Conservation (phyloP, 2,113 vertebrate species). For the Daphoenositta chrysoptera region DNA sequence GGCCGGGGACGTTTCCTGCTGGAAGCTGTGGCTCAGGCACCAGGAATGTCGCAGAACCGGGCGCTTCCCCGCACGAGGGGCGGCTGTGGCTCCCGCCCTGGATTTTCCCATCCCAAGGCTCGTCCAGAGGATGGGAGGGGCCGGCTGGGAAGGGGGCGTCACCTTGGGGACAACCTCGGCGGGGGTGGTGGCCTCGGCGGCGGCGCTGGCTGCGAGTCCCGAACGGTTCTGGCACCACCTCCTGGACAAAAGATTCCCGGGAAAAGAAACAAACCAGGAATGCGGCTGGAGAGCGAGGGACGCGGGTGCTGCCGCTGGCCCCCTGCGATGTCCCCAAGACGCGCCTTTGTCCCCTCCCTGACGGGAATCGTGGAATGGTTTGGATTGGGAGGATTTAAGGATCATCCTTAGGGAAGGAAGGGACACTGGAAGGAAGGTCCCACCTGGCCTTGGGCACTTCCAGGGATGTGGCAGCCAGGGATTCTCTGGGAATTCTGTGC, state of each 20-base stretch:
- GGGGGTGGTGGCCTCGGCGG: not conserved
- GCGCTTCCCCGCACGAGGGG: not conserved
- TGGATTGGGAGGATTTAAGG: not conserved
- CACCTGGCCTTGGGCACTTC: accelerated
- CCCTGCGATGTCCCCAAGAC: accelerated
- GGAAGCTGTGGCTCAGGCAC: not conserved
- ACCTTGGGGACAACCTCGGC: not conserved
- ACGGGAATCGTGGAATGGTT: accelerated
- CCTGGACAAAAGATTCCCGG: constrained; percentile 4
- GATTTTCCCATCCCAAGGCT: accelerated
- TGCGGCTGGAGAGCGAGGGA: accelerated
- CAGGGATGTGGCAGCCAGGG: not conserved
- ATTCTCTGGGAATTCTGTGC: not conserved
- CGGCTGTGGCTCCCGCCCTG: not conserved
- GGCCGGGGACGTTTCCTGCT: not conserved
- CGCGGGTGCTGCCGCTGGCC: accelerated
- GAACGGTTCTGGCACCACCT: constrained; percentile 24
- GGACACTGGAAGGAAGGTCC: not conserved
- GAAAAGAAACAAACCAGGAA: not conserved
- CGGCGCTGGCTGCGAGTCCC: accelerated
- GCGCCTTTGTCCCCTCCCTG: accelerated
- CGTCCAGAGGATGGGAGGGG: not conserved
- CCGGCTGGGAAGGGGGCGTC: not conserved
- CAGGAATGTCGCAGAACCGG: not conserved
- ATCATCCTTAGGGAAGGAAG: not conserved